Percentiles rank a stretch among this genome's conserved stretches.
Evolutionary conservation across 1,140 invertebrate species (phyloP).

Genomic region (Lucilia sericata): DNA sequence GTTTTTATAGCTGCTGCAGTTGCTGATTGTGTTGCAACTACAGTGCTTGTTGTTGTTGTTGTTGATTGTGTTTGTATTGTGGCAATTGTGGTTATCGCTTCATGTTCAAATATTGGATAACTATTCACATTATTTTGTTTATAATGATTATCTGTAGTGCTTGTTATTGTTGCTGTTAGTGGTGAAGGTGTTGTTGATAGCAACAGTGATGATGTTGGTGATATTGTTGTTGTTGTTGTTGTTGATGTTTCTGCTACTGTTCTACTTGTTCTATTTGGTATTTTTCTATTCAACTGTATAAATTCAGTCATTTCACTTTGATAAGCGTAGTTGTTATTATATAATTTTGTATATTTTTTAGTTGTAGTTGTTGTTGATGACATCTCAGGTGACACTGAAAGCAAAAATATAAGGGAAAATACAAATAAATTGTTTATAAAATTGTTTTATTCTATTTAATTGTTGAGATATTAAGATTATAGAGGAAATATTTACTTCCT

Average conservation of each 20-base stretch:
- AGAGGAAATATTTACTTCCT: no score
- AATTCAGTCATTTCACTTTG: conserved; percentile 23
- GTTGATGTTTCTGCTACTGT: background rate
- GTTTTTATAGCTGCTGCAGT: conserved; percentile 29
- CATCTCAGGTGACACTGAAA: conserved; percentile 46
- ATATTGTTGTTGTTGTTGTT: background rate
- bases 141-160: conserved; percentile 13
- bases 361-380: conserved; percentile 37
- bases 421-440: no score
- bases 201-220: no score
- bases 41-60: conserved; percentile 23
- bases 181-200: background rate
- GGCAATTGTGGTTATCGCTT: conserved; percentile 30
- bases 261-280: conserved; percentile 32
- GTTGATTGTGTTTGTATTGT: conserved; percentile 41
- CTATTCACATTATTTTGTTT: conserved; percentile 24
- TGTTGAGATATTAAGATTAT: no score
- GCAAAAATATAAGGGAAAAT: background rate
- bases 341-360: conserved; percentile 37
- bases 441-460: no score
- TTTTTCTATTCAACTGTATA: conserved; percentile 19
- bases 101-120: background rate
- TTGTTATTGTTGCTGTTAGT: conserved; percentile 23
- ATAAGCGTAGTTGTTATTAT: conserved; percentile 27
- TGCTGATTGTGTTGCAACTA: conserved; percentile 37